Conservation (phyloP, 2,888 invertebrate genomes). For the Gasteruption jaculator region DNA sequence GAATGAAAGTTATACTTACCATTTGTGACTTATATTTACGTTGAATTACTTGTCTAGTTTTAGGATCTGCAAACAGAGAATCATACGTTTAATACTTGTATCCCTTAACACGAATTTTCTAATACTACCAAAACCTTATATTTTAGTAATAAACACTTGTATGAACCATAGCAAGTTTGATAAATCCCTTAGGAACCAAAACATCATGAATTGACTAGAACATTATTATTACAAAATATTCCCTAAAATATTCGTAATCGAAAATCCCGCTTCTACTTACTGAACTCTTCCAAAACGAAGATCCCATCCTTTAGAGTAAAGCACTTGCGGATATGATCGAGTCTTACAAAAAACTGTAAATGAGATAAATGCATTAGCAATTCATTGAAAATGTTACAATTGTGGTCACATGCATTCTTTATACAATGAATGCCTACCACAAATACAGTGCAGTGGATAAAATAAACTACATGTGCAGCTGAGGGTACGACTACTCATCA, state of each 20-base stretch:
- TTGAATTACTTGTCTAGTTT: constrained; percentile 93
- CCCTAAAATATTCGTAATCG: constrained; percentile 15
- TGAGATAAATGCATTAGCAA: no score
- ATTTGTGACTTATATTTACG: constrained; percentile 96
- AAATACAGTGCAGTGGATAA: no score
- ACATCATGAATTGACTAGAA: not conserved
- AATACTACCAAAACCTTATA: constrained; percentile 10
- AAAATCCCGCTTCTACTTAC: no score
- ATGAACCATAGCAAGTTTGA: not conserved
- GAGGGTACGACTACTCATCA: no score
- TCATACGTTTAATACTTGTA: constrained; percentile 4
- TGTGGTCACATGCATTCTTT: no score
- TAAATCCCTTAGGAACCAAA: not conserved
- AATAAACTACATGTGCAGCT: no score
- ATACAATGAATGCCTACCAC: no score
- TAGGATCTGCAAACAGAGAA: constrained; percentile 74
- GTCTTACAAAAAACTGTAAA: constrained; percentile 98
- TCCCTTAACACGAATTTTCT: constrained; percentile 3
- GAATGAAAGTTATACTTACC: constrained; percentile 64
- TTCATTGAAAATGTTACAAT: no score
- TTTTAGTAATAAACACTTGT: not conserved
- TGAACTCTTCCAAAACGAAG: constrained; percentile 99
- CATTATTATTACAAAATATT: constrained; percentile 10
- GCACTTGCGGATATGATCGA: constrained; percentile 99
- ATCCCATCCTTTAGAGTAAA: constrained; percentile 99